A percentile compares a stretch with the other conserved stretches of the same genome.
These are phyloP conservation scores for Plecotus auritus DNA, from an alignment of 2,113 vertebrate genomes.

Conservation along the genomic window DNA sequence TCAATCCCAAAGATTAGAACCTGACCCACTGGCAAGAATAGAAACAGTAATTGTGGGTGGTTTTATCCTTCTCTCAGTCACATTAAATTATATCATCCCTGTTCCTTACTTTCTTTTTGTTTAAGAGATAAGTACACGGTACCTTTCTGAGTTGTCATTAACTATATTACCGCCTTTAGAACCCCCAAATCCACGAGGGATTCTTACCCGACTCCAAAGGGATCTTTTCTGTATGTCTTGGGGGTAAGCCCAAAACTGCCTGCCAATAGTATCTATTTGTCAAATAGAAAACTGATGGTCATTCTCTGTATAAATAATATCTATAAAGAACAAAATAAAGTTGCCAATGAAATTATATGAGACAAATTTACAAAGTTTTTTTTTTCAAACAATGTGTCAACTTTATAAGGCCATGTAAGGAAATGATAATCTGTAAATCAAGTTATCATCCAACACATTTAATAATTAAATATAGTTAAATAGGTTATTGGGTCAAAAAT, in stretches of 20 bases:
- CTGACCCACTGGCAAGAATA: not conserved
- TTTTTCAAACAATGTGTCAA: conserved; percentile 29
- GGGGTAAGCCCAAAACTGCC: not conserved
- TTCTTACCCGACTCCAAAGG: conserved; percentile 19
- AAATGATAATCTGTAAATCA: conserved; percentile 64
- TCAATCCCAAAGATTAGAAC: not conserved
- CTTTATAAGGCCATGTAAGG: conserved; percentile 37
- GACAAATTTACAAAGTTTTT: conserved; percentile 41
- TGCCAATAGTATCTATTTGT: not conserved
- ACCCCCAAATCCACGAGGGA: not conserved
- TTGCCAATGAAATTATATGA: conserved; percentile 36
- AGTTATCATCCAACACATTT: conserved; percentile 54
- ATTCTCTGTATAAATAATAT: conserved; percentile 47
- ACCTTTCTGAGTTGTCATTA: not conserved
- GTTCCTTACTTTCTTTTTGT: not conserved
- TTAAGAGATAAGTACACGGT: not conserved
- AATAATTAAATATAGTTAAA: conserved; percentile 73
- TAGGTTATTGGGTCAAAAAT: conserved; percentile 61
- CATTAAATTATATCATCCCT: not conserved
- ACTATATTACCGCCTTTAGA: not conserved
- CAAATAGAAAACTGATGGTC: conserved; percentile 26
- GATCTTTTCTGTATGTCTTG: not conserved
- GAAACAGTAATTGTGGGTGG: not conserved
- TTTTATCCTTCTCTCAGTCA: not conserved
- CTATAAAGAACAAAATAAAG: conserved; percentile 45